phyloP scores from a whole-genome alignment of 1,140 invertebrate species.

The Luehdorfia chinensis region DNA sequence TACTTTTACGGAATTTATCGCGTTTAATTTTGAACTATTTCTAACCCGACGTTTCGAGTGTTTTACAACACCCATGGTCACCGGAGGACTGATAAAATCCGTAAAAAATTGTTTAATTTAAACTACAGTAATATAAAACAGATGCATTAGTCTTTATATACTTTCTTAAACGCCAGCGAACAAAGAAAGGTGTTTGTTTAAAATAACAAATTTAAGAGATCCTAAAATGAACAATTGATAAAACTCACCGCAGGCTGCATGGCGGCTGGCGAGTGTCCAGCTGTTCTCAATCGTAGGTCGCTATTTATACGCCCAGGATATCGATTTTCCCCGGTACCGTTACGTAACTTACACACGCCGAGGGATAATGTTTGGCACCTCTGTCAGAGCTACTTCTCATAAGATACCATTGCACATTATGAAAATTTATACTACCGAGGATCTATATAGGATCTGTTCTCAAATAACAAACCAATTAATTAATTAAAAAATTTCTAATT shows the following conservation, averaged over 20 bases:
- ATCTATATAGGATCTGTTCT: too few species aligned
- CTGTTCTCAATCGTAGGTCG: slow-evolving; percentile 58
- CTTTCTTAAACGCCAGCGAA: too few species aligned
- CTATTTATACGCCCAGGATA: slow-evolving; percentile 69
- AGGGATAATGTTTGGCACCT: slow-evolving; percentile 44
- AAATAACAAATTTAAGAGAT: too few species aligned
- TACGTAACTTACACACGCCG: slow-evolving; percentile 62
- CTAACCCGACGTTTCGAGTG: too few species aligned
- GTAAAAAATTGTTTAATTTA: too few species aligned
- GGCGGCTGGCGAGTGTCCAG: slow-evolving; percentile 57
- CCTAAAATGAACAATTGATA: slow-evolving; percentile 8
- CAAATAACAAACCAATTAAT: neutral
- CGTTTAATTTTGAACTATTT: too few species aligned
- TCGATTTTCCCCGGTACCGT: slow-evolving; percentile 69
- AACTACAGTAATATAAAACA: too few species aligned
- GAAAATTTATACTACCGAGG: neutral
- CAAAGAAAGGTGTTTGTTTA: too few species aligned
- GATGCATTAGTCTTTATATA: too few species aligned
- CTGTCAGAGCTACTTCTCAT: slow-evolving; percentile 38
- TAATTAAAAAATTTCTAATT: neutral
- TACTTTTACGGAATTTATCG: too few species aligned
- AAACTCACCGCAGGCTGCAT: slow-evolving; percentile 66
- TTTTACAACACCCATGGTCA: too few species aligned
- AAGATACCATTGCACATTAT: slow-evolving; percentile 25
- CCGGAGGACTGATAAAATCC: too few species aligned